Evolutionary conservation across 2,797 vertebrate genomes (phyloP).

Genomic region (Anabas testudineus): DNA sequence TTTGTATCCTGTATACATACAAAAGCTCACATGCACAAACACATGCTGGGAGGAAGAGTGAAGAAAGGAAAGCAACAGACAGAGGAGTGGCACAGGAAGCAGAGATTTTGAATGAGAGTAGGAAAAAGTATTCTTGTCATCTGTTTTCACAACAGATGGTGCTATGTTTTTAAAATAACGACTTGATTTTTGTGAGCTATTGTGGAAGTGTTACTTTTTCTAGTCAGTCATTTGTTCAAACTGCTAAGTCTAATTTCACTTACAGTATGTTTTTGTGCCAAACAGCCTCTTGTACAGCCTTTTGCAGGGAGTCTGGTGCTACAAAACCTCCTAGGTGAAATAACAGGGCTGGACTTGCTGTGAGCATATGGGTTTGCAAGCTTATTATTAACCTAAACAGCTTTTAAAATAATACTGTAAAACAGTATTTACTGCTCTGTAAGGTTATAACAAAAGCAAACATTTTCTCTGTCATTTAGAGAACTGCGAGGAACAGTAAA

Average conservation of each 20-base stretch:
- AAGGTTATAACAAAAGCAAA: no score
- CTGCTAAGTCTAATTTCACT: no score
- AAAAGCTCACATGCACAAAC: constrained; percentile 12
- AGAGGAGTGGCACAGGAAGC: neutral
- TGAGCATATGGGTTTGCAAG: no score
- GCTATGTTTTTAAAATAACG: neutral
- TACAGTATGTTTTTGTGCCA: no score
- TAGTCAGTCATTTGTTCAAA: neutral
- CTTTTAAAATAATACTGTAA: no score
- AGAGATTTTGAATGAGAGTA: constrained; percentile 16
- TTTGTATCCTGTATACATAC: constrained; percentile 15
- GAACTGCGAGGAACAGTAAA: no score
- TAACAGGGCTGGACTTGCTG: no score
- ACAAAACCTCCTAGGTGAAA: no score
- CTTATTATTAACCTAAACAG: no score
- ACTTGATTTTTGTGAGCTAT: neutral
- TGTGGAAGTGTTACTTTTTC: neutral
- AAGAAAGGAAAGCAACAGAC: neutral
- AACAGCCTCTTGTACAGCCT: neutral
- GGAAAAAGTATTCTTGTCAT: constrained; percentile 8
- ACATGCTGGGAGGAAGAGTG: neutral
- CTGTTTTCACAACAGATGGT: neutral
- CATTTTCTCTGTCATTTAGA: no score
- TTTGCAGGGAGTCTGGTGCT: no score
- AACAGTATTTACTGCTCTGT: no score